Percentiles rank a stretch among this genome's conserved stretches.
Evolutionary conservation across 2,113 vertebrate genomes (phyloP).

Genomic region (Caracal caracal): DNA sequence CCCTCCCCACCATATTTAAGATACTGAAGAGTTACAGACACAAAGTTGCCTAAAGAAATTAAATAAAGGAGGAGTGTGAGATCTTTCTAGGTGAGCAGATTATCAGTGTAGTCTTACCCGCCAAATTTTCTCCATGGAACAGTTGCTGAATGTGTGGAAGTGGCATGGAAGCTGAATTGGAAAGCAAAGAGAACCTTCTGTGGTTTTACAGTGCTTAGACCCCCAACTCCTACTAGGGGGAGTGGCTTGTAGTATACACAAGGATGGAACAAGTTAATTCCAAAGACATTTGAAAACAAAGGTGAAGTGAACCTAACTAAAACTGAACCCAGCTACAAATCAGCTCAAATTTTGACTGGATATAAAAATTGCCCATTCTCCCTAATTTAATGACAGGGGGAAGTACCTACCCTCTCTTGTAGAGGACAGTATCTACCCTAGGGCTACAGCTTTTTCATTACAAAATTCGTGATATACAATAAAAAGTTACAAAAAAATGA

Average conservation of each 20-base stretch:
- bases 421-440: background rate
- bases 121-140: background rate
- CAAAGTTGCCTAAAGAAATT: background rate
- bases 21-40: background rate
- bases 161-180: background rate
- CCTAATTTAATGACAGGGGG: background rate
- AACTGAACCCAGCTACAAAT: background rate
- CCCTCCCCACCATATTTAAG: background rate
- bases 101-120: background rate
- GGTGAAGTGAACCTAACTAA: background rate
- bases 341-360: background rate
- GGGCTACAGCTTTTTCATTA: background rate
- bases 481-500: background rate
- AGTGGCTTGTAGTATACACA: too few species aligned
- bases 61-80: background rate
- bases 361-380: fast-evolving
- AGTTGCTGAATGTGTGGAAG: background rate
- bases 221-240: background rate
- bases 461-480: background rate
- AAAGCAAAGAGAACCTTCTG: background rate
- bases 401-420: background rate
- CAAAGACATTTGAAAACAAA: background rate
- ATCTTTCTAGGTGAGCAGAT: background rate
- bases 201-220: background rate
- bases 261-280: background rate